Percentiles rank a stretch among this genome's conserved stretches.
Evolutionary conservation across 2,797 vertebrate genomes (phyloP).

Genomic region (Pseudochaenichthys georgianus): DNA sequence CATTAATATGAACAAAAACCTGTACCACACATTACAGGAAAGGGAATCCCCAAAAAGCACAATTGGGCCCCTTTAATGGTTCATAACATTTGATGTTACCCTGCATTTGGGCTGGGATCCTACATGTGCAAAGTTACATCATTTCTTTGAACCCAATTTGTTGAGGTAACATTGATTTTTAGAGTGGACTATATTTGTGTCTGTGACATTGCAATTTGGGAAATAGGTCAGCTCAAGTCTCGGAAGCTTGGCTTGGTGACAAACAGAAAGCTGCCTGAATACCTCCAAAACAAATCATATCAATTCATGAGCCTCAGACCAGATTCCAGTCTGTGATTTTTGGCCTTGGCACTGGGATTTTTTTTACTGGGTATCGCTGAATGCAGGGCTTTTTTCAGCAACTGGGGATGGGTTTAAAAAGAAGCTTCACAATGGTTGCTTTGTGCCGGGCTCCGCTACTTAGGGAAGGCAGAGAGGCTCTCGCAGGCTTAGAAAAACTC

Average conservation of each 20-base stretch:
- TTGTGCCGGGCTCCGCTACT: slow-evolving; percentile 80
- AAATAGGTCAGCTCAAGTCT: slow-evolving; percentile 66
- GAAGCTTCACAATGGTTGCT: slow-evolving; percentile 79
- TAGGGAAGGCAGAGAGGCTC: slow-evolving; percentile 73
- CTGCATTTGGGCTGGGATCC: slow-evolving; percentile 7
- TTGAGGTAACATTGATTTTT: slow-evolving; percentile 29
- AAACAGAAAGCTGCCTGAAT: slow-evolving; percentile 70
- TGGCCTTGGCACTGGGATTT: slow-evolving; percentile 77
- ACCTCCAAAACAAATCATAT: slow-evolving; percentile 70
- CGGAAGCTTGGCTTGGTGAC: slow-evolving; percentile 54
- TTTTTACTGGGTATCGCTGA: slow-evolving; percentile 70
- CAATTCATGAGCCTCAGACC: slow-evolving; percentile 73
- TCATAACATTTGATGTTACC: not conserved
- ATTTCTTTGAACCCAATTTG: slow-evolving; percentile 41
- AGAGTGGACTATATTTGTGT: slow-evolving; percentile 30
- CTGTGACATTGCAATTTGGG: slow-evolving; percentile 59
- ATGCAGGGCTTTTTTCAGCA: slow-evolving; percentile 68
- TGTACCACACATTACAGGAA: no score
- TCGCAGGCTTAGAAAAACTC: slow-evolving; percentile 63
- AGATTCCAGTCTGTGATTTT: slow-evolving; percentile 84
- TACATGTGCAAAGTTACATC: slow-evolving; percentile 19
- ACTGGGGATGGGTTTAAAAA: slow-evolving; percentile 79
- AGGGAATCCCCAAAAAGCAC: no score
- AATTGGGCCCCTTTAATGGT: not conserved
- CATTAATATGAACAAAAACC: no score